Evolutionary conservation across 2,113 vertebrate genomes (phyloP), one percentile per base, ranked within the genome.

Genomic region (Xenopus laevis): DNA sequence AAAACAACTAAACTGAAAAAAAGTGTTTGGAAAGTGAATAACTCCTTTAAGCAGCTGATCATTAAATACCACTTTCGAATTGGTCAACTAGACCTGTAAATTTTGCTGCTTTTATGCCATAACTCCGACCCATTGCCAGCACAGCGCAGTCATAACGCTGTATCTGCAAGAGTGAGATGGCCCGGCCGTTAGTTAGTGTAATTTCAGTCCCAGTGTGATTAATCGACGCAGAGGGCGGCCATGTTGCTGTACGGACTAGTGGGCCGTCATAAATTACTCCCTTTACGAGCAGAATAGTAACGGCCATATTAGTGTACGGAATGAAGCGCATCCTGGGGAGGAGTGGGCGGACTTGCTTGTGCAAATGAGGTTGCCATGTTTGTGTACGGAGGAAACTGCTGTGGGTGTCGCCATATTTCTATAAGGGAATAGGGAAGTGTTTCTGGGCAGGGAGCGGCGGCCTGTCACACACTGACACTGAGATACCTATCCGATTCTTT

Each of bases 381-480:
- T 27, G 0, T 12, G 57, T 60, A 71, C 57, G 68, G 68, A 44
- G 68, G 68, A 71, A 71, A 40, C 15, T 50, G 12, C 47, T 3
- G 33, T 0, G 68, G 18, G 40, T 11, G 68, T 3, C 57, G 57
- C 63, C 33, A 59, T 66, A 13, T 60, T 33, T 18, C 63, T 5
- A 18, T 60, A 27, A 21, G 60, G 64, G 44, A 30, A 59, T 33
- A 20, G 63, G 62, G 30, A 64, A 44, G 30, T 13, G 62, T 30
- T 4, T 46, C 13, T 45, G 71, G 52, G 62, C 66, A 63, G 79
- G 79, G 71, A 80, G 77, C 77, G 79, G 77, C 77, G 79, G 83
- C 80, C 84, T 83, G 83, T 84, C 81, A 82, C 81, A 79, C 81
- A 82, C 82, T 81, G 81, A 84, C 82, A 81, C 84, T 82, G 82